Base-by-base conservation (phyloP, 2,797 vertebrate species). In the Cossypha heuglini region DNA sequence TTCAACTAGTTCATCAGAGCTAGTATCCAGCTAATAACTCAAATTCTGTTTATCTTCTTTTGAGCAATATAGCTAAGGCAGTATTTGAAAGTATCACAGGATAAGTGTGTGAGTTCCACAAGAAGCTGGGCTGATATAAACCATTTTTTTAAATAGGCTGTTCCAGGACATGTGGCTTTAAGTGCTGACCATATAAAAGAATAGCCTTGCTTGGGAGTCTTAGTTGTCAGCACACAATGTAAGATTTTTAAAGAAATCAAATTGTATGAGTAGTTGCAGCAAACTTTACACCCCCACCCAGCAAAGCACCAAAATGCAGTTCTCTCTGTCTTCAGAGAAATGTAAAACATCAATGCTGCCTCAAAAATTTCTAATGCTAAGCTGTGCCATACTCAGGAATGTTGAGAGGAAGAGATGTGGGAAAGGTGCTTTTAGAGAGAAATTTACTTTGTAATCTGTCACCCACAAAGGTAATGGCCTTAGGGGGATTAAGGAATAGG, bases 301-400 rank as follows among this genome's bases (percentile, higher is more conserved):
- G 33, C n/a, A 74, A 88, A 86, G 14, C 18, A 13, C 2, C 0
- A 1, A 48, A 48, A 45, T 12, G 5, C 13, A 49, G 4, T 19
- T 54, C 3, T 31, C 35, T 76, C 21, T 40, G 9, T 52, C 45
- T 90, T 69, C 48, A 46, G 45, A 64, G 49, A 46, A 88, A 80
- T 5, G 9, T 25, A n/a, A 67, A 87, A 9, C 51, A 73, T 10
- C 20, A 69, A 2, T 3, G 14, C 31, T 76, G 25, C 63, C 28
- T 33, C 59, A 52, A 22, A 78, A 51, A 6, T 33, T 68, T 62
- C 58, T 69, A 24, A 35, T 4, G 10, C 9, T 75, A 8, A 31
- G 7, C 9, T n/a, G 16, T 78, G 22, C 28, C 28, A 57, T 62
- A 15, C 40, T 69, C 40, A 28, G 43, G 22, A 73, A 57, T 16